Evolutionary conservation across 2,113 vertebrate genomes (phyloP).

Genomic region (Eolophus roseicapilla): DNA sequence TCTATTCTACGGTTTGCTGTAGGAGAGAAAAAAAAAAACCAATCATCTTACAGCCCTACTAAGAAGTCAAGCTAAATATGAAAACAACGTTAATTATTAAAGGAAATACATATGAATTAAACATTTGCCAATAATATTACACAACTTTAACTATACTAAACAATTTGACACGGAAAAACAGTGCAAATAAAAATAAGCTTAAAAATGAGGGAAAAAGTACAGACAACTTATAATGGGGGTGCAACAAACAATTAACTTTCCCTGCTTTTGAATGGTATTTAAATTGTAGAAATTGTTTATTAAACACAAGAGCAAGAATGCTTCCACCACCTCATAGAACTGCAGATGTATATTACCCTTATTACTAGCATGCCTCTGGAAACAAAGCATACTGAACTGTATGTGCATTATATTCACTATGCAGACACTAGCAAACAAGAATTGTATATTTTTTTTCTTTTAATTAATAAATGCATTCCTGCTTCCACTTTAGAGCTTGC

Average conservation of each 20-base stretch:
- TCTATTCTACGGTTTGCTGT: constrained; percentile 35
- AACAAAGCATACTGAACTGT: neutral
- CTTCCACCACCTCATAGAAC: neutral
- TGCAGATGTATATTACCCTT: neutral
- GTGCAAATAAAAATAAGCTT: constrained; percentile 44
- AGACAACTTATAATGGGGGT: constrained; percentile 60
- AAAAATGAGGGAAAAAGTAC: constrained; percentile 36
- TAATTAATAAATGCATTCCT: neutral
- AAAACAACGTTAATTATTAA: constrained; percentile 14
- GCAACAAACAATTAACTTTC: constrained; percentile 78
- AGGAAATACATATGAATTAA: neutral
- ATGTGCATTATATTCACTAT: neutral
- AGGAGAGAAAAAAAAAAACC: neutral
- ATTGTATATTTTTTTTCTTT: neutral
- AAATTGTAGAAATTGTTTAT: neutral
- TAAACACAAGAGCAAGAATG: neutral
- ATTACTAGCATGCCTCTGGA: neutral
- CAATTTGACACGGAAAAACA: constrained; percentile 30
- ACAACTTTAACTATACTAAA: constrained; percentile 36
- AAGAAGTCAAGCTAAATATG: neutral
- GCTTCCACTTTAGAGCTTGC: neutral
- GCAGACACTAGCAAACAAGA: neutral
- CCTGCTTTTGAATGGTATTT: constrained; percentile 50
- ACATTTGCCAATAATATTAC: constrained; percentile 32
- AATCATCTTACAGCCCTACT: constrained; percentile 5